phyloP scores from a whole-genome alignment of 2,888 invertebrate species.

The Zygaena filipendulae region DNA sequence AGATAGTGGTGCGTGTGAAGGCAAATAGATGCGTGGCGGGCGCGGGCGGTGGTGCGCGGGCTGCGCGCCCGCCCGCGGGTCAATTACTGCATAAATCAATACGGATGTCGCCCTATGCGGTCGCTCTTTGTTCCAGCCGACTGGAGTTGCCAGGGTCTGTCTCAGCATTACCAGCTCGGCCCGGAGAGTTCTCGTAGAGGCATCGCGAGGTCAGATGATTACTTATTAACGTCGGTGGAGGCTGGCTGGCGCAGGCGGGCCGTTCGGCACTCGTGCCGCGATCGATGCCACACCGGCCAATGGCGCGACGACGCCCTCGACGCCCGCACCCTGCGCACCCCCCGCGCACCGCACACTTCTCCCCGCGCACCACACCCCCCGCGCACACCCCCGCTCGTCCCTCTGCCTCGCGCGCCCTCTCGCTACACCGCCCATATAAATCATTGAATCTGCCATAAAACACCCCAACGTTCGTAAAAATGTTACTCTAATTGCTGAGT shows the following conservation, averaged over 20 bases:
- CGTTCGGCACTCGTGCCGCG: slow-evolving; percentile 54
- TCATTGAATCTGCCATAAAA: slow-evolving; percentile 68
- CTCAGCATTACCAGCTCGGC: slow-evolving; percentile 55
- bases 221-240: slow-evolving; percentile 70
- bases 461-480: slow-evolving; percentile 65
- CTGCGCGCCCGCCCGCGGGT: slow-evolving; percentile 52
- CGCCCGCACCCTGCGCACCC: slow-evolving; percentile 49
- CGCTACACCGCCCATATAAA: slow-evolving; percentile 61
- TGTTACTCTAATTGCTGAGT: slow-evolving; percentile 55
- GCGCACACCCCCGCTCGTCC: slow-evolving; percentile 37
- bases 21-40: slow-evolving; percentile 38
- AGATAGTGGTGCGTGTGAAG: slow-evolving; percentile 29
- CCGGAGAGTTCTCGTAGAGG: slow-evolving; percentile 65
- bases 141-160: slow-evolving; percentile 56
- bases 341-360: slow-evolving; percentile 45
- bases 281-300: slow-evolving; percentile 66
- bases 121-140: slow-evolving; percentile 58
- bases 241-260: slow-evolving; percentile 62
- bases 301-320: slow-evolving; percentile 59
- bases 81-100: slow-evolving; percentile 62
- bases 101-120: slow-evolving; percentile 52
- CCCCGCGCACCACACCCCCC: slow-evolving; percentile 27
- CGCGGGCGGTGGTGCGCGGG: slow-evolving; percentile 33
- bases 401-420: too few species aligned
- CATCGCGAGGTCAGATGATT: slow-evolving; percentile 65